These are phyloP conservation scores for Choloepus didactylus DNA, from an alignment of 2,797 vertebrate species.

Conservation along the genomic window DNA sequence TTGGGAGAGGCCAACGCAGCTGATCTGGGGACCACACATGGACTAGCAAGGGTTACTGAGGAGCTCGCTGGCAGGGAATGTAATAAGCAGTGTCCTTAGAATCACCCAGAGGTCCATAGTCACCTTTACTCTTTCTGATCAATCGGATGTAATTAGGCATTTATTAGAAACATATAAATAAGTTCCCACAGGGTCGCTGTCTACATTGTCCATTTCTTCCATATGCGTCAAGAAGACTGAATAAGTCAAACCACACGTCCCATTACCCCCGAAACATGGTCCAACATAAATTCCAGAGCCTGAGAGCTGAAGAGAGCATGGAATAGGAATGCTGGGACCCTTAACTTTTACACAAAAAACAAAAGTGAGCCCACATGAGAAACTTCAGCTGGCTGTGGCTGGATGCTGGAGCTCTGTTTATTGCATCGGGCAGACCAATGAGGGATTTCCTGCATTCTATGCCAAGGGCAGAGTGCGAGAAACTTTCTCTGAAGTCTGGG, in stretches of 20 bases:
- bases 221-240: not conserved
- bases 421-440: constrained; percentile 60
- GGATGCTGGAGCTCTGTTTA: constrained; percentile 78
- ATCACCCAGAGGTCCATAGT: not conserved
- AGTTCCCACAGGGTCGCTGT: not conserved
- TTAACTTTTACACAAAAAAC: constrained; percentile 67
- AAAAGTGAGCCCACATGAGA: constrained; percentile 59
- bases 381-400: constrained; percentile 31
- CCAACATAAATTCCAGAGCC: constrained; percentile 35
- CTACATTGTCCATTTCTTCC: not conserved
- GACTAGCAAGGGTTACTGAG: not conserved
- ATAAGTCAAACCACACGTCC: not conserved
- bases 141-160: not conserved
- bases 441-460: constrained; percentile 57
- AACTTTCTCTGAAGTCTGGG: constrained; percentile 72
- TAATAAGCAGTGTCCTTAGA: not conserved
- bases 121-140: not conserved
- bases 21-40: not conserved
- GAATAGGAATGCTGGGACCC: constrained; percentile 44
- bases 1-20: not conserved
- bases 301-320: constrained; percentile 60
- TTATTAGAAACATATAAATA: not conserved
- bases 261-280: constrained; percentile 14
- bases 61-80: too few relatives aligned
- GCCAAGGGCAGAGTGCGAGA: constrained; percentile 66